Evolutionary conservation across 2,797 vertebrate species (phyloP).

Genomic region (Coregonus ussuriensis): DNA sequence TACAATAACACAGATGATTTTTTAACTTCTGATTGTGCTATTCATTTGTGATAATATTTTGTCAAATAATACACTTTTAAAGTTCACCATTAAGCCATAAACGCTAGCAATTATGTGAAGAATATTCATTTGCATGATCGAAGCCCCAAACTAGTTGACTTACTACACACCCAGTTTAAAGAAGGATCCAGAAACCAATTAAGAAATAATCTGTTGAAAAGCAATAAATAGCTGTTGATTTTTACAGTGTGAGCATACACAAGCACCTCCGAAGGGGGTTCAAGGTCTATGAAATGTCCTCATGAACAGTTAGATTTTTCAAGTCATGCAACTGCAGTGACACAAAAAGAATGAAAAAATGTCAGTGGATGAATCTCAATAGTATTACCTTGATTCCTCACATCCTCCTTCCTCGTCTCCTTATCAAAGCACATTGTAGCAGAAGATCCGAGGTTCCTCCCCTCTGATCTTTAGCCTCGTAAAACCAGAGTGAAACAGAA

Average conservation of each 20-base stretch:
- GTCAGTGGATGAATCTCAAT: constrained; percentile 17
- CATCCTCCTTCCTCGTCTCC: not conserved
- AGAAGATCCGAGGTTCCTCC: not conserved
- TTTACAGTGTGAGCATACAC: constrained; percentile 80
- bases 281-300: constrained; percentile 79
- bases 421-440: not conserved
- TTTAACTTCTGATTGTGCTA: constrained; percentile 75
- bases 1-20: constrained; percentile 50
- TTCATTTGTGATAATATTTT: constrained; percentile 59
- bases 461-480: not conserved
- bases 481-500: not conserved
- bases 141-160: constrained; percentile 69
- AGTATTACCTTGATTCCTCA: not conserved
- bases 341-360: constrained; percentile 76
- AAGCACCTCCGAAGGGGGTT: constrained; percentile 75
- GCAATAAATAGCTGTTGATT: constrained; percentile 69
- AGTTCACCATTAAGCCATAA: constrained; percentile 55
- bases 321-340: constrained; percentile 82
- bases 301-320: constrained; percentile 73
- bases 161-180: constrained; percentile 73
- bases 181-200: constrained; percentile 71
- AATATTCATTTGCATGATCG: constrained; percentile 68
- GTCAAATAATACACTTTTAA: constrained; percentile 55
- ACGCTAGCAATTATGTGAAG: constrained; percentile 43
- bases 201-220: constrained; percentile 72